Conservation (phyloP, 2,113 vertebrate species). For the Procavia capensis region DNA sequence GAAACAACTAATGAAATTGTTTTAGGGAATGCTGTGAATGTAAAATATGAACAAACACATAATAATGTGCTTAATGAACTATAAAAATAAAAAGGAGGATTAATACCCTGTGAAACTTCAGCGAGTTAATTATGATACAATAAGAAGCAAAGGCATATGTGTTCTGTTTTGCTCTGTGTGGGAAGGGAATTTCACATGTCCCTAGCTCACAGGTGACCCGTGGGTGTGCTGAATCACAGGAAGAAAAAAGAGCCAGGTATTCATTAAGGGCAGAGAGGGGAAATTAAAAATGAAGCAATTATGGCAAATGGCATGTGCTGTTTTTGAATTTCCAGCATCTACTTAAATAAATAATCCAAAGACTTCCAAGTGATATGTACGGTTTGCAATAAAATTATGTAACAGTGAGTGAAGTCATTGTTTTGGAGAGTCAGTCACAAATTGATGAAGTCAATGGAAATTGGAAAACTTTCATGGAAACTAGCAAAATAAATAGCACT, state of each 20-base stretch:
- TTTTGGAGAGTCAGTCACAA: not conserved
- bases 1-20: constrained; percentile 36
- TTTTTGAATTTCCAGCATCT: constrained; percentile 22
- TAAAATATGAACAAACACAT: constrained; percentile 56
- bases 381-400: constrained; percentile 29
- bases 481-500: not conserved
- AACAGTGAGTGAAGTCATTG: not conserved
- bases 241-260: not conserved
- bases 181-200: not conserved
- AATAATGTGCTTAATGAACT: constrained; percentile 67
- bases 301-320: not conserved
- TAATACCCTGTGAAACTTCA: constrained; percentile 62
- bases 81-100: constrained; percentile 59
- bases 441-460: not conserved
- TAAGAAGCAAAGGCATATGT: not conserved
- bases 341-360: constrained; percentile 50
- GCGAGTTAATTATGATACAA: constrained; percentile 46
- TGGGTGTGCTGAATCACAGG: not conserved
- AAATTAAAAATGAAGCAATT: constrained; percentile 45
- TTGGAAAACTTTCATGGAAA: not conserved
- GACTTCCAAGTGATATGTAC: not conserved
- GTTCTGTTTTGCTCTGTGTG: not conserved
- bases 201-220: not conserved
- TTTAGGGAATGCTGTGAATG: constrained; percentile 42
- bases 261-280: not conserved